Evolutionary conservation across 1,140 invertebrate genomes (phyloP).

Genomic region (Pteromalus puparum): DNA sequence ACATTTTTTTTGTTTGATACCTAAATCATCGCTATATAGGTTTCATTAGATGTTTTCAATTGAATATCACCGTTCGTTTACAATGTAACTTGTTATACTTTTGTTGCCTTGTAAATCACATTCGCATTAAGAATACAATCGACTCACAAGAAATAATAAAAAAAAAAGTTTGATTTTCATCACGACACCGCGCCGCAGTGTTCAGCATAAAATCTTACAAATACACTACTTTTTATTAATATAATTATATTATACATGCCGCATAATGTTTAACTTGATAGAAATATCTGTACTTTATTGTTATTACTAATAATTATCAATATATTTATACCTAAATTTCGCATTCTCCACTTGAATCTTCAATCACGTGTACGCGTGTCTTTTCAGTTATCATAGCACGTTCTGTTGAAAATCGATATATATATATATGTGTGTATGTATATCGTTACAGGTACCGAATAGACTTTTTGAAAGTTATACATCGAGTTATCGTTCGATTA

Average conservation of each 20-base stretch:
- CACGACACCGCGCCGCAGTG: conserved; percentile 39
- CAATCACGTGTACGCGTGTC: not conserved
- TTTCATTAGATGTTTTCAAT: conserved; percentile 24
- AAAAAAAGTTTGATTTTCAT: not conserved
- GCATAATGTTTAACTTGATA: conserved; percentile 17
- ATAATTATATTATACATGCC: not conserved
- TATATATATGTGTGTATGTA: not conserved
- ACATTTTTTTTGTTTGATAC: conserved; percentile 10
- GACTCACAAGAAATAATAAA: conserved; percentile 22
- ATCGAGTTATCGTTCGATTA: not conserved
- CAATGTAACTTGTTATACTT: not conserved
- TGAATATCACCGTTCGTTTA: conserved; percentile 29
- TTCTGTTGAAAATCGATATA: not conserved
- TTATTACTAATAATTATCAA: conserved; percentile 35
- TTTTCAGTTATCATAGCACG: not conserved
- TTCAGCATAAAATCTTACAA: conserved; percentile 30
- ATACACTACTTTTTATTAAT: conserved; percentile 27
- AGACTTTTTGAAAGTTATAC: conserved; percentile 33
- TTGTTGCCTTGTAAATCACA: conserved; percentile 26
- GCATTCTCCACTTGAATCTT: conserved; percentile 10
- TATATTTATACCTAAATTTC: conserved; percentile 30
- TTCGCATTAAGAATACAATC: conserved; percentile 21
- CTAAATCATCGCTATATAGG: conserved; percentile 9
- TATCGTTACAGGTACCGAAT: conserved; percentile 43
- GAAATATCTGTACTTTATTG: conserved; percentile 26